These are phyloP conservation scores for Lamellibrachia columna DNA, from an alignment of 2,888 invertebrate genomes.

Conservation along the genomic window DNA sequence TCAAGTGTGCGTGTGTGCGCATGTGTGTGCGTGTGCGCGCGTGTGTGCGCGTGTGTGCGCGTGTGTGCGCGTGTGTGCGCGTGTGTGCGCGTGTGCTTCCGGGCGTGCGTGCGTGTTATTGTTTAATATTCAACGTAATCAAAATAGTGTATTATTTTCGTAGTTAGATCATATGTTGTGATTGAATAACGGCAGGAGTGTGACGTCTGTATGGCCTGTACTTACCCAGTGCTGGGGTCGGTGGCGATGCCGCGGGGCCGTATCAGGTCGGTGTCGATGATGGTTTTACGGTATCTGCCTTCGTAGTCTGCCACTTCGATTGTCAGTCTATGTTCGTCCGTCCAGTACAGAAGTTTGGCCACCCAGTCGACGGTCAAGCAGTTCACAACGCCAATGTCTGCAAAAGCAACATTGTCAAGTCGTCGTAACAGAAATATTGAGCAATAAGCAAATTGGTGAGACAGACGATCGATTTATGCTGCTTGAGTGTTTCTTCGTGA, in stretches of 20 bases:
- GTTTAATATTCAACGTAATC: too few species aligned
- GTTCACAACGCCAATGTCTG: neutral
- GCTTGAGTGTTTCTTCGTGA: neutral
- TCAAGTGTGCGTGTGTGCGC: neutral
- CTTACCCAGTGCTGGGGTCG: neutral
- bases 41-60: too few species aligned
- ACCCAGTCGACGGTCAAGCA: neutral
- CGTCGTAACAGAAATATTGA: neutral
- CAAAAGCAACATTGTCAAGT: neutral
- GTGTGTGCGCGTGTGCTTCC: neutral
- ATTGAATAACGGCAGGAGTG: too few species aligned
- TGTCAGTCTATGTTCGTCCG: neutral
- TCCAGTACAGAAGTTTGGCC: neutral
- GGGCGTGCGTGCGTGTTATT: neutral
- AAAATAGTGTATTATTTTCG: too few species aligned
- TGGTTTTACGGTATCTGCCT: neutral
- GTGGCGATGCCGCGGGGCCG: neutral
- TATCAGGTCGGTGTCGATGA: neutral
- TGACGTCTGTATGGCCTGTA: too few species aligned
- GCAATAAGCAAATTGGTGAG: neutral
- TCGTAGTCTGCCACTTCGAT: neutral
- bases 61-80: too few species aligned
- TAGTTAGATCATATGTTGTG: too few species aligned
- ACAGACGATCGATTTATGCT: neutral
- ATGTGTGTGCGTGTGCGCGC: too few species aligned